Conservation (phyloP, 2,797 vertebrate species). For the Hyperoplus lanceolatus region DNA sequence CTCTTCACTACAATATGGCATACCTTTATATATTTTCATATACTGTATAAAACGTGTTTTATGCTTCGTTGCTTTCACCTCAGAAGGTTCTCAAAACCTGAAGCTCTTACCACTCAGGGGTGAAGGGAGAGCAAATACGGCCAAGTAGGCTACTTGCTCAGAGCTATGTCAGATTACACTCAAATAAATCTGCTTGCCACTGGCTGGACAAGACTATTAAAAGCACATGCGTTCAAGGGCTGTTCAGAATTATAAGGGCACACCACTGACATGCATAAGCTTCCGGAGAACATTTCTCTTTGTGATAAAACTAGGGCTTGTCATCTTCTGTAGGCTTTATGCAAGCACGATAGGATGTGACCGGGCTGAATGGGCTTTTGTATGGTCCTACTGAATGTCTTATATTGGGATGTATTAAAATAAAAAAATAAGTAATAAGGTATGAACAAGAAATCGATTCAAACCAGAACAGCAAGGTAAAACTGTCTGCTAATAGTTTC, state of each 20-base stretch:
- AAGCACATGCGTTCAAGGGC: slow-evolving; percentile 41
- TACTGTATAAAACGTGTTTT: not conserved
- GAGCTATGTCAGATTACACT: slow-evolving; percentile 48
- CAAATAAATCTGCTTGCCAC: slow-evolving; percentile 34
- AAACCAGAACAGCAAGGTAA: no score
- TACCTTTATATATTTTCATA: not conserved
- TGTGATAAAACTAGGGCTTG: slow-evolving; percentile 58
- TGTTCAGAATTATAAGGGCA: slow-evolving; percentile 56
- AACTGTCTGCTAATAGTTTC: no score
- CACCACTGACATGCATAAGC: slow-evolving; percentile 43
- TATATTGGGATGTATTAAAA: not conserved
- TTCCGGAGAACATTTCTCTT: slow-evolving; percentile 46
- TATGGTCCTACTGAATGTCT: not conserved
- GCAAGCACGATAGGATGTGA: slow-evolving; percentile 46
- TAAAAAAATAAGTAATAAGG: not conserved
- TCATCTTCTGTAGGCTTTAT: slow-evolving; percentile 41
- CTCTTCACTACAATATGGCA: not conserved
- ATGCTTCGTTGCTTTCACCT: slow-evolving; percentile 14
- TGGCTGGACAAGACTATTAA: slow-evolving; percentile 51
- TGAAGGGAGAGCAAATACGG: not conserved
- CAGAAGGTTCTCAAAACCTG: slow-evolving; percentile 4
- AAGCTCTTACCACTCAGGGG: not conserved
- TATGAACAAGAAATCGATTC: no score
- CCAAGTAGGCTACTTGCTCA: slow-evolving; percentile 19
- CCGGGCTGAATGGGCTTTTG: slow-evolving; percentile 21